Base-by-base conservation (phyloP, 2,113 vertebrate genomes). In the Gambusia affinis region DNA sequence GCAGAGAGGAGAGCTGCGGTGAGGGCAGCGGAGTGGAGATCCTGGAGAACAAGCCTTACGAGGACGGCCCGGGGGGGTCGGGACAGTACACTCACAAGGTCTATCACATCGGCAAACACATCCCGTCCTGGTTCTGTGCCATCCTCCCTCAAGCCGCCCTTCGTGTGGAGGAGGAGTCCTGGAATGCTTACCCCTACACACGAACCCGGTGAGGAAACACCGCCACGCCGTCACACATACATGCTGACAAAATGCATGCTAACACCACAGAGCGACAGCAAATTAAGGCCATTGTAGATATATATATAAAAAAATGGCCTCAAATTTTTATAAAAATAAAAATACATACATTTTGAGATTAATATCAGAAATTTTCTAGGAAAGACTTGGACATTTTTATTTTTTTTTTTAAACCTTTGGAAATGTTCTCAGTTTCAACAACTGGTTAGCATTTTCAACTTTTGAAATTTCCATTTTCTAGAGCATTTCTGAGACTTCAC, bases 21-120 rank as follows among this genome's bases (percentile, higher is more conserved):
- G 97, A 99, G 90, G 97, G 97, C 93, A 99, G 96, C 0, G 97
- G 97, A 0, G 97, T 99, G 80, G 97, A 99, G 94, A 99, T 99
- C 92, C 93, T 98, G 93, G 97, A 99, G 91, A 99, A 99, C 91
- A 94, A 95, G 78, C 97, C 97, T 0, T 99, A 98, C 81, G 94
- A 94, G 2, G 97, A 98, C 0, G 97, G 97, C 0, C 97, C 97
- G 0, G 97, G 97, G 0, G 97, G 97, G 78, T 94, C 94, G 0
- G 97, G 97, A 30, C 97, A 98, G 92, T 99, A 98, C 90, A 99
- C 97, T 0, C 97, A 96, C 92, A 98, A 99, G 79, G 97, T 99
- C 42, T 99, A 99, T 68, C 97, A 99, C 84, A 97, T 99, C 74
- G 97, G 97, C 63, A 98, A 97, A 95, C 97, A 99, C 93, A 99